These are phyloP conservation scores for Lathamus discolor DNA, from an alignment of 2,113 vertebrate genomes.

Conservation along the genomic window DNA sequence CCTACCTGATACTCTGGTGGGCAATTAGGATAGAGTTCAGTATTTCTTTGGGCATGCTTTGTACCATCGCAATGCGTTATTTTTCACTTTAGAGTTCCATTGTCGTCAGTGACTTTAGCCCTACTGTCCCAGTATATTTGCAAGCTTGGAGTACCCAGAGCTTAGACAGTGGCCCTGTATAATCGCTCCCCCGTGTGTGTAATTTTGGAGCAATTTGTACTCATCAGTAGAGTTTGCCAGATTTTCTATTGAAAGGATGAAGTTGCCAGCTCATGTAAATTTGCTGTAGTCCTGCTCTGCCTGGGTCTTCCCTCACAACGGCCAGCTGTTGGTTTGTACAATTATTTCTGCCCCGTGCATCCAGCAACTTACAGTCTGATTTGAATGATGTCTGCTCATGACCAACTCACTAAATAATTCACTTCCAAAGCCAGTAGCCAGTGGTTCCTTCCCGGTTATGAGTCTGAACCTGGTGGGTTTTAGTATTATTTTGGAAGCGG, in stretches of 20 bases:
- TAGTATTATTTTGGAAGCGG: neutral
- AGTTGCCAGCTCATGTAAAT: neutral
- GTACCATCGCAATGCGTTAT: neutral
- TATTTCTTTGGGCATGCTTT: neutral
- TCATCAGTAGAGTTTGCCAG: neutral
- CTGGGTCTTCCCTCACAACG: neutral
- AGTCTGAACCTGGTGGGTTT: neutral
- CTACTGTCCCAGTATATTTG: neutral
- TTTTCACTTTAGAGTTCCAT: neutral
- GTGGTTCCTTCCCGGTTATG: neutral
- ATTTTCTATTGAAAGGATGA: neutral
- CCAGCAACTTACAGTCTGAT: neutral
- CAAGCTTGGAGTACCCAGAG: neutral
- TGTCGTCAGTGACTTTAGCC: neutral
- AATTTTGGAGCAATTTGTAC: neutral
- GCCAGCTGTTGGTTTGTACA: neutral
- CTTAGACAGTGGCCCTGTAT: neutral
- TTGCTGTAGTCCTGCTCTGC: neutral
- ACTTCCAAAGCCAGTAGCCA: neutral
- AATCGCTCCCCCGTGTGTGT: rapidly evolving
- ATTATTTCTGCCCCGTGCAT: neutral
- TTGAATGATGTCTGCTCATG: neutral
- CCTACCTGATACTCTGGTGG: neutral
- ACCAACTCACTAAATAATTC: neutral
- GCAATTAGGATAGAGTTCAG: neutral